A percentile compares a stretch with the other conserved stretches of the same genome.
phyloP scores from a whole-genome alignment of 1,140 invertebrate species.

The Pseudachorutes palmiensis region DNA sequence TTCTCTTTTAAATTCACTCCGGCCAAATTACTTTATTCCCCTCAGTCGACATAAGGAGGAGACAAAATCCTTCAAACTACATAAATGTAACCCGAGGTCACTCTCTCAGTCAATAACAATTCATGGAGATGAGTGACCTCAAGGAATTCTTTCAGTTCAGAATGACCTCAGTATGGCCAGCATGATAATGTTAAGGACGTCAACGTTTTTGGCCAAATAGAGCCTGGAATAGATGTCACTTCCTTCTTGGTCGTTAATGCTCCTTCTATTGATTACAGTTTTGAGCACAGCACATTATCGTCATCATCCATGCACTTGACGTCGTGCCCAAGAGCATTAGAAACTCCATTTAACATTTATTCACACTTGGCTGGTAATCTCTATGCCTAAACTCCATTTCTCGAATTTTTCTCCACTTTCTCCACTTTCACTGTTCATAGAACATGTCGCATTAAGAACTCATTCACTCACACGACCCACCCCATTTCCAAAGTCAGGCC shows the following conservation, averaged over 20 bases:
- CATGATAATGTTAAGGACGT: too few species aligned
- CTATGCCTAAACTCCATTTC: not conserved
- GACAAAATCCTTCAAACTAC: too few species aligned
- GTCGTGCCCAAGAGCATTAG: not conserved
- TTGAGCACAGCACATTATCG: constrained; percentile 22
- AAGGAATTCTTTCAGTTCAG: too few species aligned
- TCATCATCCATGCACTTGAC: not conserved
- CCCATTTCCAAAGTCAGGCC: not conserved
- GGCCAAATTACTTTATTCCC: not conserved
- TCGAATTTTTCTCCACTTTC: not conserved
- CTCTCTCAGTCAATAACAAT: too few species aligned
- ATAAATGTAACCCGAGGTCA: too few species aligned
- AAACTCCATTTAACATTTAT: constrained; percentile 30
- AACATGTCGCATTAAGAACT: constrained; percentile 7
- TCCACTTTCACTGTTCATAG: constrained; percentile 10
- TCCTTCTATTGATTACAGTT: constrained; percentile 6
- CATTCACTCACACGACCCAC: not conserved
- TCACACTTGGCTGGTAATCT: constrained; percentile 24
- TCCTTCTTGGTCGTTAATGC: too few species aligned
- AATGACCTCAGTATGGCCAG: too few species aligned
- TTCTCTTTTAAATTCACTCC: not conserved
- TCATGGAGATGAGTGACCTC: too few species aligned
- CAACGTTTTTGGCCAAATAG: not conserved
- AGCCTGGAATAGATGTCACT: too few species aligned
- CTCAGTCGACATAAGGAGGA: too few species aligned